These are phyloP conservation scores for Pomacea maculata DNA, from an alignment of 1,140 invertebrate species.

Conservation along the genomic window DNA sequence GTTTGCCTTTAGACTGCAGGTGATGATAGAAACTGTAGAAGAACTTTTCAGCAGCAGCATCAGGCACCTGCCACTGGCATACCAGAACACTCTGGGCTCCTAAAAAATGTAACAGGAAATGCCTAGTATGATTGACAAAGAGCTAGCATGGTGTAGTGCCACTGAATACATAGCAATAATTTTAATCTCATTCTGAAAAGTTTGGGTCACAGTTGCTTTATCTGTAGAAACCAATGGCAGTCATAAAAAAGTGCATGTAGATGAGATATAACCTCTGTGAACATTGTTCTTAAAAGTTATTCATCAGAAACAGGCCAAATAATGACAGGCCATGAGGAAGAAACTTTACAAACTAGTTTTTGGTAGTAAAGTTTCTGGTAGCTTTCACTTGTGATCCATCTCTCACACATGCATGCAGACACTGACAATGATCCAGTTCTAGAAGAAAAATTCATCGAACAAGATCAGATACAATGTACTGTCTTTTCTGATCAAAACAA, in stretches of 20 bases:
- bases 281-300: neutral
- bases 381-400: too few relatives aligned
- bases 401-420: too few relatives aligned
- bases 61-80: constrained; percentile 48
- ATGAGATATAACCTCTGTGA: neutral
- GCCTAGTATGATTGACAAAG: neutral
- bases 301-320: too few relatives aligned
- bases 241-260: neutral
- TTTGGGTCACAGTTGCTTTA: too few relatives aligned
- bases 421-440: too few relatives aligned
- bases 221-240: neutral
- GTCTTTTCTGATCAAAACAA: too few relatives aligned
- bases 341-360: too few relatives aligned
- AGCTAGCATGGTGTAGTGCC: neutral
- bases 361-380: too few relatives aligned
- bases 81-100: constrained; percentile 58
- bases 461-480: too few relatives aligned
- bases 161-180: neutral
- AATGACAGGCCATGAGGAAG: too few relatives aligned
- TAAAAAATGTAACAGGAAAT: constrained; percentile 20
- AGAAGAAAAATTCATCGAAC: too few relatives aligned
- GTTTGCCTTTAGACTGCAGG: constrained; percentile 39
- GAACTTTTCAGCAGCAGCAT: constrained; percentile 51
- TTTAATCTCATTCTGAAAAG: neutral
- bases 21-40: constrained; percentile 53